phyloP scores from a whole-genome alignment of 2,888 invertebrate genomes.

The Agonopterix subpropinquella region DNA sequence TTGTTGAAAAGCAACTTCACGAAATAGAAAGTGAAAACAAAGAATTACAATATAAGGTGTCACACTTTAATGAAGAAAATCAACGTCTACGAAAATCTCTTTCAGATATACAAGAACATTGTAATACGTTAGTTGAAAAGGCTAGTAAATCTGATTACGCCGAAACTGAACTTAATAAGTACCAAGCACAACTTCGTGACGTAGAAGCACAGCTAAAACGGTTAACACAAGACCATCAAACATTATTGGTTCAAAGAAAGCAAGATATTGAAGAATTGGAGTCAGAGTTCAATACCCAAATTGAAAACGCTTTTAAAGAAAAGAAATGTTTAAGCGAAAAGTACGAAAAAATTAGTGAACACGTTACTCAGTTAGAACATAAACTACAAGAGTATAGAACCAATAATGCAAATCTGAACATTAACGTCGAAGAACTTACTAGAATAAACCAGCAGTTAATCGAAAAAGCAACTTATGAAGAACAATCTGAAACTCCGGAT shows the following conservation, averaged over 20 bases:
- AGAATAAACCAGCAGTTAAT: conserved; percentile 45
- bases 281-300: conserved; percentile 59
- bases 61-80: conserved; percentile 68
- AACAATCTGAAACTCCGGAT: conserved; percentile 37
- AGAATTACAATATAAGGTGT: conserved; percentile 71
- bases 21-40: conserved; percentile 74
- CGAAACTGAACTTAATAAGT: conserved; percentile 43
- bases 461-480: conserved; percentile 29
- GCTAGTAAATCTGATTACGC: conserved; percentile 42
- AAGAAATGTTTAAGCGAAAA: conserved; percentile 66
- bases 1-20: conserved; percentile 77
- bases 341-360: conserved; percentile 63
- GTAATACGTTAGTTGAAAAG: conserved; percentile 45
- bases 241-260: conserved; percentile 55
- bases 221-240: conserved; percentile 48
- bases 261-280: conserved; percentile 63
- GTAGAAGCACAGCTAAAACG: conserved; percentile 61
- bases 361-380: conserved; percentile 51
- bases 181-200: conserved; percentile 49
- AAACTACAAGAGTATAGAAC: conserved; percentile 50
- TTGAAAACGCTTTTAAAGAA: conserved; percentile 62
- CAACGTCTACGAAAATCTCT: conserved; percentile 60
- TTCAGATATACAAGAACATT: conserved; percentile 57
- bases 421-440: conserved; percentile 48
- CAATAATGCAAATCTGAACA: conserved; percentile 43